Evolutionary conservation across 2,888 invertebrate genomes (phyloP).

Genomic region (Coronaproctus castanopsis): DNA sequence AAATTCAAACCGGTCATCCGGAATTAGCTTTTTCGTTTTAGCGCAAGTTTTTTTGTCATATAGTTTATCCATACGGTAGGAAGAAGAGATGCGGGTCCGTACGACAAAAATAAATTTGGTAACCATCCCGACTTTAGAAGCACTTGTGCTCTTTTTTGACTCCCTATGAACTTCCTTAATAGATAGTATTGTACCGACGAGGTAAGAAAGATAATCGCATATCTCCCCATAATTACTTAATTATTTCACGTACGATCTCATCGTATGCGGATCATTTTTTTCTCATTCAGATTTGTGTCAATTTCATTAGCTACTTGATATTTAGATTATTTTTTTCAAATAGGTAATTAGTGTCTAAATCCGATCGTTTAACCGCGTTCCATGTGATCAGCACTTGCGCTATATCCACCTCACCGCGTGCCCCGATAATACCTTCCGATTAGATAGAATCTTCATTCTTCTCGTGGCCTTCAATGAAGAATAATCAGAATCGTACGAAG

Average conservation of each 20-base stretch:
- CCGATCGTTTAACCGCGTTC: too few species aligned
- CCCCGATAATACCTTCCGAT: too few species aligned
- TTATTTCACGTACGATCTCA: background rate
- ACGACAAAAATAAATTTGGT: background rate
- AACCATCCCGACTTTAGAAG: background rate
- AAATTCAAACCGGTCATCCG: background rate
- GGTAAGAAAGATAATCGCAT: background rate
- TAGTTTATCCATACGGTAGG: background rate
- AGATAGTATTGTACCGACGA: background rate
- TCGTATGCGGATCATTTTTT: background rate
- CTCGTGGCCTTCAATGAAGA: too few species aligned
- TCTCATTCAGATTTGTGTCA: background rate
- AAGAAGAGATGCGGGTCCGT: background rate
- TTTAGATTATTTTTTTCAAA: background rate
- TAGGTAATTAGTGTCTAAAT: background rate
- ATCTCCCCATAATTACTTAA: background rate
- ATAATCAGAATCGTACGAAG: too few species aligned
- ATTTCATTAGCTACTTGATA: background rate
- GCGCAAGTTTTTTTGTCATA: background rate
- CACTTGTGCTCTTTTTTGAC: background rate
- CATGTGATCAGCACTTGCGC: too few species aligned
- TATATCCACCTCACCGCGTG: too few species aligned
- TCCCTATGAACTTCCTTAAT: background rate
- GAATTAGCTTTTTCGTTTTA: background rate
- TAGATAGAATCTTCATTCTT: too few species aligned